phyloP scores from a whole-genome alignment of 1,140 invertebrate species.

The Plodia interpunctella region DNA sequence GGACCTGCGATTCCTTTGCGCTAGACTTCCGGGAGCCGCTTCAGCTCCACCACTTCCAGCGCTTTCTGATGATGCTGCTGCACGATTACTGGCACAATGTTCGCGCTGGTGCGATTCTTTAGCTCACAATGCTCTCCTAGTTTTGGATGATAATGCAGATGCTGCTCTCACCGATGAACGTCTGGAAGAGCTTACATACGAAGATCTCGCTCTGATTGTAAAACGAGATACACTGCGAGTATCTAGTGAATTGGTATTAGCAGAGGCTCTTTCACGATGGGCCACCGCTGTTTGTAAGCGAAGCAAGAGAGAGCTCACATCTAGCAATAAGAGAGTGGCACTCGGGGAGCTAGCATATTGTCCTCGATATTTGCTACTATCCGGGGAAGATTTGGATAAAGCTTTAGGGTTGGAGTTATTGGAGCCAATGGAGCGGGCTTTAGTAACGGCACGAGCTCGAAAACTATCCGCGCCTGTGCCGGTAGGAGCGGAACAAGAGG shows the following conservation, averaged over 20 bases:
- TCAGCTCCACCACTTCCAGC: slow-evolving; percentile 59
- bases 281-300: slow-evolving; percentile 82
- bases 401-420: slow-evolving; percentile 55
- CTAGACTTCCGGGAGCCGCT: slow-evolving; percentile 59
- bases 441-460: slow-evolving; percentile 55
- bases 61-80: slow-evolving; percentile 45
- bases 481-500: slow-evolving; percentile 61
- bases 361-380: slow-evolving; percentile 82
- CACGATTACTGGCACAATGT: slow-evolving; percentile 54
- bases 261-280: slow-evolving; percentile 81
- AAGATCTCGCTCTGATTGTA: slow-evolving; percentile 79
- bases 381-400: slow-evolving; percentile 78
- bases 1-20: slow-evolving; percentile 66
- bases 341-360: slow-evolving; percentile 81
- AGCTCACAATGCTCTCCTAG: slow-evolving; percentile 78
- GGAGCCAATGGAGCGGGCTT: slow-evolving; percentile 62
- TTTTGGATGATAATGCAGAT: slow-evolving; percentile 80
- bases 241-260: slow-evolving; percentile 77
- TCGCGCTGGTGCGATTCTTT: slow-evolving; percentile 78
- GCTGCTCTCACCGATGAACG: slow-evolving; percentile 80
- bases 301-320: slow-evolving; percentile 79
- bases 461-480: slow-evolving; percentile 61
- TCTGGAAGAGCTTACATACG: slow-evolving; percentile 81
- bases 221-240: slow-evolving; percentile 79
- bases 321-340: slow-evolving; percentile 79